Evolutionary conservation across 2,888 invertebrate species (phyloP), one percentile per base, ranked within the genome.

Genomic region (Mamestra brassicae): DNA sequence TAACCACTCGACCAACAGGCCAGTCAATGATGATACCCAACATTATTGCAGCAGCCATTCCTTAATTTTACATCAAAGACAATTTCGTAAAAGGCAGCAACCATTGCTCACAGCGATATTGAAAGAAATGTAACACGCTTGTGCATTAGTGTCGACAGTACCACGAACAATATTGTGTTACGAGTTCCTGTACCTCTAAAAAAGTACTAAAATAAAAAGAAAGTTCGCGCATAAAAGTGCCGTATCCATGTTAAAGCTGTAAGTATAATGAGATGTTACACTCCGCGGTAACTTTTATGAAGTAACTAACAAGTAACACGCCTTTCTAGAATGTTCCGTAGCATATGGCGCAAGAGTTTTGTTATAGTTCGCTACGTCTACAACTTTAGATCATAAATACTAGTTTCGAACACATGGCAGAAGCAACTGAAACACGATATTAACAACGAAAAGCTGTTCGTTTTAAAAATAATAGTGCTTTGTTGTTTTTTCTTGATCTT

Each of bases 231-330:
- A 89, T 90, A 91, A 90, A 91, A 87, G 83, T 85, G 78, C 88
- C 85, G 85, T 88, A 88, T 88, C 79, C 89, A 86, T 83, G 87
- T 88, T 91, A 88, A 88, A 89, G 81, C 87, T 80, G 77, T 84
- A 78, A 87, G 86, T 87, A 87, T 93, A 92, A 93, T 91, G 91
- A 91, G 90, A 91, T 89, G 90, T 89, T 91, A 88, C 86, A 88
- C 84, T 86, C 82, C 71, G 76, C 84, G 84, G 85, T 80, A 87
- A 87, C 83, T 90, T 88, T 89, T 87, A 87, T 88, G 86, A 88
- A 87, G 85, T 88, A 90, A 87, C 82, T 86, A 85, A 86, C 84
- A 87, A 87, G 87, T 78, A 86, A 88, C 86, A 85, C 81, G 85
- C 80, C 79, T 85, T 84, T 83, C 76, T 76, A 73, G 78, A 86